Percentiles rank a stretch among this genome's conserved stretches.
Evolutionary conservation across 1,140 invertebrate species (phyloP).

Genomic region (Diplogasteroides magnus): DNA sequence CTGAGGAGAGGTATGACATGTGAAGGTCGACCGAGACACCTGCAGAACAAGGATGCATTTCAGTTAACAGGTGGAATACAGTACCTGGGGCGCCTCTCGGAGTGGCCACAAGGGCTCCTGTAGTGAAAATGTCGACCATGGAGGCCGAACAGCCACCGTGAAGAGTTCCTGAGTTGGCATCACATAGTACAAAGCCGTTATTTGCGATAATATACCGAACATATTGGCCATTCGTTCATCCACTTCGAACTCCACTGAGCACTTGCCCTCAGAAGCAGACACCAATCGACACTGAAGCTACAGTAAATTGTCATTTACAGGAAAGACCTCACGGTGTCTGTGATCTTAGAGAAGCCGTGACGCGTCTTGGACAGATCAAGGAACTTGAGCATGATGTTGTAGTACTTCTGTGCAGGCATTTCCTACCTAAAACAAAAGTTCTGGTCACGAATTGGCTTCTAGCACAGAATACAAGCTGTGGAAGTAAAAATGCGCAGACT

Average conservation of each 20-base stretch:
- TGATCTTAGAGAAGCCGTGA: background rate
- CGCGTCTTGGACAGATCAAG: background rate
- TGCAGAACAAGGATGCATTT: conserved; percentile 35
- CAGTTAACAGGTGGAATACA: background rate
- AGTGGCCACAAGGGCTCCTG: conserved; percentile 67
- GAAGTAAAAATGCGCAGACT: background rate
- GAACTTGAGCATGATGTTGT: background rate
- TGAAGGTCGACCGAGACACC: conserved; percentile 71
- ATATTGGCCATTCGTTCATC: conserved; percentile 20
- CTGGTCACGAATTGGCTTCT: too few species aligned
- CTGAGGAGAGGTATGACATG: conserved; percentile 67
- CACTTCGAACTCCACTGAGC: conserved; percentile 25
- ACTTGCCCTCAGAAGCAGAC: conserved; percentile 18
- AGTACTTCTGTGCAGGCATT: background rate
- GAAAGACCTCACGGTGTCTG: background rate
- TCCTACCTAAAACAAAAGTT: background rate
- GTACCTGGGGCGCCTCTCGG: conserved; percentile 55
- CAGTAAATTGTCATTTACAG: background rate
- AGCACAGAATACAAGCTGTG: background rate
- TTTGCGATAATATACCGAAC: background rate
- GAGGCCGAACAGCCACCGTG: conserved; percentile 79
- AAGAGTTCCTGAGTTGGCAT: conserved; percentile 62
- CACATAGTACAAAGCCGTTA: background rate
- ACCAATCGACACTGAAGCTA: conserved; percentile 3
- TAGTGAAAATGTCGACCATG: conserved; percentile 74